Base-by-base conservation (phyloP, 2,888 invertebrate genomes). In the Ctenicera cuprea region DNA sequence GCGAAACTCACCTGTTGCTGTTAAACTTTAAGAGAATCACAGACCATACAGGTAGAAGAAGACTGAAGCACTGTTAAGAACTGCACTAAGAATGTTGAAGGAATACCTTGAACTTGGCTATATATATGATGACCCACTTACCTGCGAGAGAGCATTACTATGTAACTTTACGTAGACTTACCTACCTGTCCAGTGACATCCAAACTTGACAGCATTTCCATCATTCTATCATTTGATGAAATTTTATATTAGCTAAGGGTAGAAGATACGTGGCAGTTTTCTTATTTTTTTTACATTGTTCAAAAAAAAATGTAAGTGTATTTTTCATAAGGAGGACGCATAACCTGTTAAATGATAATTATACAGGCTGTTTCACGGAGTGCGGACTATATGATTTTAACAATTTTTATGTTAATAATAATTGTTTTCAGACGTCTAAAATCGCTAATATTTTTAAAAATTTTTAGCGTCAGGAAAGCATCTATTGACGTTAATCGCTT, bases 121-220 rank as follows among this genome's bases (percentile, higher is more conserved):
- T 93, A 92, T 93, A 94, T 93, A 93, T 88, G 88, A 88, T 93
- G 94, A 93, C 94, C 93, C 91, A 94, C 92, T 91, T 93, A 84
- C 84, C 84, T 83, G 80, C 68, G 77, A 76, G 78, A 76, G 74
- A 77, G 73, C 77, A 76, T 74, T 75, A 73, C 75, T 61, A 71
- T 67, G 71, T 68, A 75, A 68, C 48, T 75, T 64, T 65, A 72
- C 38, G 67, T 30, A 66, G 69, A 61, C 63, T 71, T 74, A 54
- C 67, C 57, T 74, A 54, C 67, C 57, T 63, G 37, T 48, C 61
- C 63, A 74, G 75, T 66, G 67, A 75, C 71, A 62, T 22, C 62
- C 68, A 77, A 77, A 73, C 73, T 70, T 48, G 71, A 54, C 43
- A 68, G 30, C 38, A 62, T 61, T 45, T 14, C 5, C 3, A 41